These are phyloP conservation scores for Diplolepis rosae DNA, from an alignment of 2,888 invertebrate species.

Conservation along the genomic window DNA sequence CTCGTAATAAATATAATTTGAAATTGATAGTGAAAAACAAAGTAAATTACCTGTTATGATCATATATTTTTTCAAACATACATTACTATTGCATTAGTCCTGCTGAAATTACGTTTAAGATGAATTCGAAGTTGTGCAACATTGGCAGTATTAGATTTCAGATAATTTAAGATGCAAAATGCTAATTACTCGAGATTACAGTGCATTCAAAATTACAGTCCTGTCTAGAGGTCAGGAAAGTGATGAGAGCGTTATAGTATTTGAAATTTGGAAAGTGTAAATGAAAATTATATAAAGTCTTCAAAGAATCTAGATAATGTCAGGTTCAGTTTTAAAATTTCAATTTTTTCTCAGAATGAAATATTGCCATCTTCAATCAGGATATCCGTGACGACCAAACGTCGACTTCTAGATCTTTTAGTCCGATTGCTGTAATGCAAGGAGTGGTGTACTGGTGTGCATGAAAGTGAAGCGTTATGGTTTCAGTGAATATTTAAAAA, in stretches of 20 bases:
- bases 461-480: slow-evolving; percentile 31
- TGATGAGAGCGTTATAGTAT: background rate
- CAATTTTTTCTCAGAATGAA: background rate
- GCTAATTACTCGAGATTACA: slow-evolving; percentile 18
- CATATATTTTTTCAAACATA: slow-evolving; percentile 18
- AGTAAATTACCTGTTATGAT: background rate
- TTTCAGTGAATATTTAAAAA: slow-evolving; percentile 30
- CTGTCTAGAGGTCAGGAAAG: background rate
- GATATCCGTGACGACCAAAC: background rate
- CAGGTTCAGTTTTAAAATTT: background rate
- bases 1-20: background rate
- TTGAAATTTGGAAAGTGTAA: background rate
- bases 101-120: slow-evolving; percentile 26
- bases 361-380: background rate
- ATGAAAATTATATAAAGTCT: too few relatives aligned
- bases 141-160: slow-evolving; percentile 21
- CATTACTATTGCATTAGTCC: slow-evolving; percentile 9
- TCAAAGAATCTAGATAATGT: too few relatives aligned
- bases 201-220: slow-evolving; percentile 16
- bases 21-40: background rate
- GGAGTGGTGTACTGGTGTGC: slow-evolving; percentile 33
- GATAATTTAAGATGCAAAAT: slow-evolving; percentile 12
- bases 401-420: background rate
- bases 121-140: slow-evolving; percentile 24
- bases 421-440: background rate